Conservation (phyloP, 2,888 invertebrate genomes). For the Orchesellides sinensis region DNA sequence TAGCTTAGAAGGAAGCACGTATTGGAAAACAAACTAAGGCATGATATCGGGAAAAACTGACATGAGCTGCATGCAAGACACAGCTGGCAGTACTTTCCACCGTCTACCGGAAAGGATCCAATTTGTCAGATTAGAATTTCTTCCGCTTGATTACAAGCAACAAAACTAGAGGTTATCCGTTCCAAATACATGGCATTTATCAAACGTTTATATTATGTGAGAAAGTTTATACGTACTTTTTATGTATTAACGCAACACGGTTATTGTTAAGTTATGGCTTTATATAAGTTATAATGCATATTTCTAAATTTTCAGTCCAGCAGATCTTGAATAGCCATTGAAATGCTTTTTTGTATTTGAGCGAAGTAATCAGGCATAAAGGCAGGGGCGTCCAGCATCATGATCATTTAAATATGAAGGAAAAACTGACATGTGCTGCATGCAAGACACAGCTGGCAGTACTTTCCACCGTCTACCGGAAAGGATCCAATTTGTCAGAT, state of each 20-base stretch:
- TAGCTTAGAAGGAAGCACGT: neutral
- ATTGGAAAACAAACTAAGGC: neutral
- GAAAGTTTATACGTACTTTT: no score
- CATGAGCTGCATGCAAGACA: slow-evolving; percentile 4
- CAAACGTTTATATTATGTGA: no score
- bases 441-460: slow-evolving; percentile 14
- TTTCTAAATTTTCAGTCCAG: no score
- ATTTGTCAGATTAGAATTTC: slow-evolving; percentile 19
- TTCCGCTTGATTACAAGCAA: slow-evolving; percentile 15
- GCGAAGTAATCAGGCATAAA: no score
- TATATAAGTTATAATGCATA: no score
- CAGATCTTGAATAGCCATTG: no score
- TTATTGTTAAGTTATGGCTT: no score
- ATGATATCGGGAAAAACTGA: neutral
- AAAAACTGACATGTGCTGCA: neutral
- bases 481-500: slow-evolving; percentile 26
- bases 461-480: neutral
- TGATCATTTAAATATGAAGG: no score
- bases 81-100: slow-evolving; percentile 8
- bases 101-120: neutral
- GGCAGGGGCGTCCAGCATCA: no score
- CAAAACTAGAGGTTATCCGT: neutral
- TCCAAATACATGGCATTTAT: no score
- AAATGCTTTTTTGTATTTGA: no score
- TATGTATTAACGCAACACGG: no score